A percentile compares a stretch with the other conserved stretches of the same genome.
Evolutionary conservation across 2,888 invertebrate species (phyloP).

Genomic region (Hetaerina titia): DNA sequence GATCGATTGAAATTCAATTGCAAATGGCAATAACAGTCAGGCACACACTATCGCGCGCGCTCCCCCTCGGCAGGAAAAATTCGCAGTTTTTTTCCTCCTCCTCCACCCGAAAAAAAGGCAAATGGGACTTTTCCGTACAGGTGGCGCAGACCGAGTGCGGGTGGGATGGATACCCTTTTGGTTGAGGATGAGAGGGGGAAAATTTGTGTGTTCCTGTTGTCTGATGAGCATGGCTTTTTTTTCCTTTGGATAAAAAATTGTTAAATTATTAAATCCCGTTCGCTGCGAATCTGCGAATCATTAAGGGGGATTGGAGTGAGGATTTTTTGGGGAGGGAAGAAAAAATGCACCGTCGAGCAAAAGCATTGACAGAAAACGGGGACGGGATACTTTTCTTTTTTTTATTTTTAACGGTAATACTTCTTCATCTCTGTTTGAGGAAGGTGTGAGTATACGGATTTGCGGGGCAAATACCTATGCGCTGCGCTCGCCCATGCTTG

Average conservation of each 20-base stretch:
- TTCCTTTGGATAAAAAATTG: neutral
- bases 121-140: neutral
- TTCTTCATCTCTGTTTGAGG: neutral
- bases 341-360: too few relatives aligned
- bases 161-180: neutral
- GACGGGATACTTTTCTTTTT: too few relatives aligned
- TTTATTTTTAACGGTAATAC: neutral
- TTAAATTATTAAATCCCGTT: neutral
- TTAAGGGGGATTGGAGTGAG: neutral
- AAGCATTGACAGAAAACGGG: too few relatives aligned
- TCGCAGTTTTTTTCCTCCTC: neutral
- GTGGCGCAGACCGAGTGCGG: neutral
- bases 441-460: neutral
- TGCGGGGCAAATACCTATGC: neutral
- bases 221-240: neutral
- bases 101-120: neutral
- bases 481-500: neutral
- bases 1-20: conserved; percentile 58
- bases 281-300: neutral
- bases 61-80: neutral
- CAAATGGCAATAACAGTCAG: conserved; percentile 29
- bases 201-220: neutral
- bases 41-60: neutral
- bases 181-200: neutral
- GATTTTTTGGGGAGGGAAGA: neutral